Conservation (phyloP, 2,797 vertebrate genomes). For the Pangasius sanitwongsei region DNA sequence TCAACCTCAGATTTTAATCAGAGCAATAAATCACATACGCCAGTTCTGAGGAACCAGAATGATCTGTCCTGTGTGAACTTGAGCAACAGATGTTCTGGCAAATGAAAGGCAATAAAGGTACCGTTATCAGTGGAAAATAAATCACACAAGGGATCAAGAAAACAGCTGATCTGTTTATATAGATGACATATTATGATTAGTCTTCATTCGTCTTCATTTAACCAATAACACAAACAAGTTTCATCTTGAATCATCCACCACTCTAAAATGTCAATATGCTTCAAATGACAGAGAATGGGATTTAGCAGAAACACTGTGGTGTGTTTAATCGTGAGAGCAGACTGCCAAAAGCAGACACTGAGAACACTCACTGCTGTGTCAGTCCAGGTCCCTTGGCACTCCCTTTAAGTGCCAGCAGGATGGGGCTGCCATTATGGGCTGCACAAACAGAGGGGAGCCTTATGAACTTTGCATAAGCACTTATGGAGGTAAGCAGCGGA, state of each 20-base stretch:
- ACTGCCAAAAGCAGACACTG: conserved; percentile 73
- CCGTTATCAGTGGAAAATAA: background rate
- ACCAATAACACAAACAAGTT: conserved; percentile 40
- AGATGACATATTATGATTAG: conserved; percentile 26
- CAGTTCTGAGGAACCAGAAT: background rate
- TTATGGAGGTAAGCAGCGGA: conserved; percentile 67
- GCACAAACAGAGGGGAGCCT: conserved; percentile 79
- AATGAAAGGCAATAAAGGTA: conserved; percentile 10
- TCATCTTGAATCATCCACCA: background rate
- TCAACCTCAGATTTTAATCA: background rate
- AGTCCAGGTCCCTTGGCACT: conserved; percentile 32
- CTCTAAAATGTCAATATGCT: background rate
- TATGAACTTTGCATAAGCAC: conserved; percentile 83
- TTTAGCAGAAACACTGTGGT: conserved; percentile 52
- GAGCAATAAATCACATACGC: conserved; percentile 24
- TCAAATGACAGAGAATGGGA: conserved; percentile 32
- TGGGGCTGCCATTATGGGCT: conserved; percentile 73
- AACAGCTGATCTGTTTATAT: conserved; percentile 22
- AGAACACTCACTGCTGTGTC: conserved; percentile 67
- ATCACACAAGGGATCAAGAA: conserved; percentile 14
- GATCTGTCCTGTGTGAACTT: conserved; percentile 16
- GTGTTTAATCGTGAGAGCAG: conserved; percentile 66
- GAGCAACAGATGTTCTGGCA: conserved; percentile 6
- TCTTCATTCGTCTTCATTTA: conserved; percentile 29
- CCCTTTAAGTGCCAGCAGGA: conserved; percentile 74